These are phyloP conservation scores for Stylophora pistillata DNA, from an alignment of 64 coral and sea anemone genomes.

Conservation along the genomic window DNA sequence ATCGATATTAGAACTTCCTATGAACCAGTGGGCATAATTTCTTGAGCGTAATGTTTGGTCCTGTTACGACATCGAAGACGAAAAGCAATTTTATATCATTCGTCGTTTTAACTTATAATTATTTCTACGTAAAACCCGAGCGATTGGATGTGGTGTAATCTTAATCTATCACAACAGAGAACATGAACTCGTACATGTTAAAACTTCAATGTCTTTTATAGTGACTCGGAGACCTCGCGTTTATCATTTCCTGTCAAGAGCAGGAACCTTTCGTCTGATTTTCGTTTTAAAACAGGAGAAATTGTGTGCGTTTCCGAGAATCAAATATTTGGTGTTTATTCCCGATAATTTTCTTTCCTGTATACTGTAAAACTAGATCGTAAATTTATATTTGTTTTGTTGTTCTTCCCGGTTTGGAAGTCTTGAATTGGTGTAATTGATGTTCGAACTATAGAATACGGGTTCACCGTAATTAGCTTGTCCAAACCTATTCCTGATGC, in stretches of 20 bases:
- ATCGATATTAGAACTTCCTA: not conserved
- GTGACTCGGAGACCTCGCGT: too few relatives aligned
- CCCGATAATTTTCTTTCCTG: not conserved
- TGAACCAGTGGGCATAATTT: slow-evolving; percentile 14
- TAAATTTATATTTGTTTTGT: not conserved
- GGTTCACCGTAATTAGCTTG: not conserved
- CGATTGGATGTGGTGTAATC: not conserved
- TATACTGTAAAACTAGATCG: not conserved
- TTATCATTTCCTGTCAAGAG: slow-evolving; percentile 13
- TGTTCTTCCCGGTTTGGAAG: not conserved
- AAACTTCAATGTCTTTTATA: slow-evolving; percentile 11
- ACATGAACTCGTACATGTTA: not conserved
- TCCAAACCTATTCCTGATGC: not conserved
- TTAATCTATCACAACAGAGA: not conserved
- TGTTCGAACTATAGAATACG: not conserved
- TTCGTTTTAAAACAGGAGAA: not conserved
- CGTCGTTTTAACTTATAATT: not conserved
- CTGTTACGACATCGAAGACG: not conserved
- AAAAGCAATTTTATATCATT: not conserved
- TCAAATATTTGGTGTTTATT: not conserved
- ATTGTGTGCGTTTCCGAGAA: not conserved
- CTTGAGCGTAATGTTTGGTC: not conserved
- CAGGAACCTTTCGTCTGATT: not conserved
- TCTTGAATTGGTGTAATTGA: not conserved
- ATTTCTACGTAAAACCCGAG: not conserved